A percentile compares a stretch with the other conserved stretches of the same genome.
Evolutionary conservation across 2,888 invertebrate species (phyloP).

Genomic region (Desoria tigrina): DNA sequence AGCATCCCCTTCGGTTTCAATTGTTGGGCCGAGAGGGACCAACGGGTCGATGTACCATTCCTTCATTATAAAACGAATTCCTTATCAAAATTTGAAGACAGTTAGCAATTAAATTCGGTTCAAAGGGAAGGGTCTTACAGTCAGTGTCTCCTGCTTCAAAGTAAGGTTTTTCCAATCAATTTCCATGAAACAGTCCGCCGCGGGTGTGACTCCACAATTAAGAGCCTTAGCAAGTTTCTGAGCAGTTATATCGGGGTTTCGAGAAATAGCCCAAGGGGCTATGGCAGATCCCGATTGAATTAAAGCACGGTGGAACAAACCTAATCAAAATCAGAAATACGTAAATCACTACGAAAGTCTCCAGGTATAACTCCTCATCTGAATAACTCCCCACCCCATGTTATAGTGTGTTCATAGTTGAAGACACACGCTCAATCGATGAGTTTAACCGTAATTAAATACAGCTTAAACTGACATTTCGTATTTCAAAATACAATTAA

Average conservation of each 20-base stretch:
- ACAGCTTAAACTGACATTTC: too few species aligned
- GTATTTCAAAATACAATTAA: too few species aligned
- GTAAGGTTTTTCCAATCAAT: conserved; percentile 23
- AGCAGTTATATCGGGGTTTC: conserved; percentile 21
- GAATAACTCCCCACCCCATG: too few species aligned
- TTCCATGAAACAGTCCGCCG: conserved; percentile 29
- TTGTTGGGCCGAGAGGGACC: conserved; percentile 45
- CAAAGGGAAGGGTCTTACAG: conserved; percentile 25
- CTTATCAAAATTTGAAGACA: conserved; percentile 1
- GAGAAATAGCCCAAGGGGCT: conserved; percentile 32
- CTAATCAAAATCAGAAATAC: conserved; percentile 24
- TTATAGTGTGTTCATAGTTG: too few species aligned
- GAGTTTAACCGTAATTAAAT: too few species aligned
- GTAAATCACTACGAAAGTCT: too few species aligned
- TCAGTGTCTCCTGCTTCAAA: conserved; percentile 25
- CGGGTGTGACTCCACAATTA: conserved; percentile 32
- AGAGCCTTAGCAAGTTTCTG: conserved; percentile 33
- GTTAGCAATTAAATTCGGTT: conserved; percentile 3
- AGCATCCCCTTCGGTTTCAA: conserved; percentile 33
- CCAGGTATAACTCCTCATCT: too few species aligned
- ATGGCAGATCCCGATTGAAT: conserved; percentile 40
- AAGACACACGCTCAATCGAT: too few species aligned
- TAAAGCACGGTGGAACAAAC: conserved; percentile 40
- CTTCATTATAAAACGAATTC: conserved; percentile 20
- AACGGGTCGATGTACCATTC: conserved; percentile 47